Base-by-base conservation (phyloP, 2,797 vertebrate species). In the Pangasius sanitwongsei region DNA sequence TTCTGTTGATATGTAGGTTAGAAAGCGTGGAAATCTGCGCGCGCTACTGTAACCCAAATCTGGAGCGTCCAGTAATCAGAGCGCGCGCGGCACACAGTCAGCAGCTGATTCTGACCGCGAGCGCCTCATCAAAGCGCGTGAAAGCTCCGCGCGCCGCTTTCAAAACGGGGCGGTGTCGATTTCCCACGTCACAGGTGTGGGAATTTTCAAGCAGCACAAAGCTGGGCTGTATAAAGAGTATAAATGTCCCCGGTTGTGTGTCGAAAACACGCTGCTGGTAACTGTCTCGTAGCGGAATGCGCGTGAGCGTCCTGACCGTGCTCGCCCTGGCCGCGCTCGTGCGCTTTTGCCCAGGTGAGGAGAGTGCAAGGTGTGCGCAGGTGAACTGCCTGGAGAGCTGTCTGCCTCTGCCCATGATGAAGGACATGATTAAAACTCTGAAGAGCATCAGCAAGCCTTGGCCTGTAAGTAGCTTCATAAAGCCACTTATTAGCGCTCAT, bases 381-480 rank as follows among this genome's bases (percentile, higher is more conserved):
- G 63, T 83, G 63, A 87, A 83, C 28, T 90, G 89, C 44, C 85
- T 89, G 50, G 77, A 11, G 7, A 78, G 37, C 20, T 0, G 16
- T 5, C 81, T 92, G 23, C 77, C 72, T 3, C 65, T n/a, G 1
- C 70, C 77, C 9, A 88, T 92, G 86, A 89, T 93, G 28, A 91
- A 89, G 50, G 69, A 91, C 9, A 87, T 93, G 88, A 70, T 89
- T 0, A 77, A 41, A 0, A 84, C 74, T 59, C 87, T 80, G 0
- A n/a, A 83, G 5, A 37, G 37, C 80, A 82, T 90, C 59, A 59
- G 72, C 12, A 75, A 83, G 83, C 65, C 82, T 69, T 37, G 92
- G 67, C 84, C 87, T 72, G 93, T 94, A 89, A 93, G 93, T 92
- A 91, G 61, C 2, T 37, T 65, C 11, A 65, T 50, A 72, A n/a